These are phyloP conservation scores for Scrobipalpa costella DNA, from an alignment of 2,888 invertebrate genomes.

Conservation along the genomic window DNA sequence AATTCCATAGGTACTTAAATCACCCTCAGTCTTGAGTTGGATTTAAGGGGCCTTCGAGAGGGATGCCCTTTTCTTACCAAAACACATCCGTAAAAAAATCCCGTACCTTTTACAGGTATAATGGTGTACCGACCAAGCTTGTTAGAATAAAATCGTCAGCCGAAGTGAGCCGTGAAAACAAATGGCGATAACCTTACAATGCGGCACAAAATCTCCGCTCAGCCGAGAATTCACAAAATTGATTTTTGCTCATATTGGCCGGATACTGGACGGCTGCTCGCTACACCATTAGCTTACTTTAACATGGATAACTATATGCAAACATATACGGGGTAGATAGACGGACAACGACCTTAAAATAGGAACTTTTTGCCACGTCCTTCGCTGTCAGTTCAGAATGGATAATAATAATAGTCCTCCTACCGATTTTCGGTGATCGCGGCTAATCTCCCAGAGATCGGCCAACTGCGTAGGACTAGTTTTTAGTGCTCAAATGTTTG, in stretches of 20 bases:
- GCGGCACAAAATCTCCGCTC: slow-evolving; percentile 70
- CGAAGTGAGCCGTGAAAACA: slow-evolving; percentile 71
- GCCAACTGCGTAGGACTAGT: too few species aligned
- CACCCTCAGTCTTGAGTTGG: too few species aligned
- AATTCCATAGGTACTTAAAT: too few species aligned
- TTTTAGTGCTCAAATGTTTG: too few species aligned
- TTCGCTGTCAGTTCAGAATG: too few species aligned
- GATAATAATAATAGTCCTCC: too few species aligned
- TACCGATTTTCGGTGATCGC: too few species aligned
- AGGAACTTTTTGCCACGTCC: background rate
- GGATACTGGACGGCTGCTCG: slow-evolving; percentile 2
- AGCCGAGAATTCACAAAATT: slow-evolving; percentile 70
- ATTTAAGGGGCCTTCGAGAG: background rate
- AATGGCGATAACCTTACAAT: slow-evolving; percentile 74
- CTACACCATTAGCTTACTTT: background rate
- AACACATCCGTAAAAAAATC: background rate
- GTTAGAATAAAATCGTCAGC: slow-evolving; percentile 60
- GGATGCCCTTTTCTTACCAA: background rate
- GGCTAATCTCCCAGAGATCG: too few species aligned
- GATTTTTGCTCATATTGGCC: slow-evolving; percentile 68
- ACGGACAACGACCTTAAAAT: background rate
- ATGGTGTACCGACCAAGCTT: slow-evolving; percentile 47
- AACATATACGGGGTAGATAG: background rate
- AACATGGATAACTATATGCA: background rate
- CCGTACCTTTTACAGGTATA: slow-evolving; percentile 24